A percentile compares a stretch with the other conserved stretches of the same genome.
Evolutionary conservation across 2,113 vertebrate genomes (phyloP).

Genomic region (Protomyctophum bolini): DNA sequence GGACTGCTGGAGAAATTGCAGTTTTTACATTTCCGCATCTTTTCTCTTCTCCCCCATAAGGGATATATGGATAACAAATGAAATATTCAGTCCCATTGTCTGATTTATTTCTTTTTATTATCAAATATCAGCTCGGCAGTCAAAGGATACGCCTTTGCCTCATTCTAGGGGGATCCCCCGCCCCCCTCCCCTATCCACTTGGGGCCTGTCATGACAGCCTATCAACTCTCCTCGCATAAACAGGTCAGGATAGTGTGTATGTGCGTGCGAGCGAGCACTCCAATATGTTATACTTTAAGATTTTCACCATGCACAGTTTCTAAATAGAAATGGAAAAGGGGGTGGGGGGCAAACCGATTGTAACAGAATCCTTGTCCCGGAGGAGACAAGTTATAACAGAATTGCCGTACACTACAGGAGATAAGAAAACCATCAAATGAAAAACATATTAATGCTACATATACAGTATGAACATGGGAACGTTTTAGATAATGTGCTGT

Average conservation of each 20-base stretch:
- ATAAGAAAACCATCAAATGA: constrained; percentile 38
- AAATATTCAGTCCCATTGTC: constrained; percentile 84
- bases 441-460: constrained; percentile 42
- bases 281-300: constrained; percentile 77
- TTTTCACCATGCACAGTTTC: constrained; percentile 64
- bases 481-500: constrained; percentile 47
- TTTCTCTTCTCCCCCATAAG: constrained; percentile 78
- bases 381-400: constrained; percentile 1
- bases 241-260: constrained; percentile 72
- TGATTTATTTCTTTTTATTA: constrained; percentile 86
- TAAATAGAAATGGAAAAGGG: constrained; percentile 70
- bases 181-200: constrained; percentile 60
- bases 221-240: constrained; percentile 80
- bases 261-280: constrained; percentile 40
- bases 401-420: neutral
- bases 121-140: constrained; percentile 79
- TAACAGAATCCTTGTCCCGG: constrained; percentile 25
- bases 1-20: constrained; percentile 78
- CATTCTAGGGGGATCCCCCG: constrained; percentile 51
- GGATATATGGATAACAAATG: constrained; percentile 87
- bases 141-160: constrained; percentile 71
- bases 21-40: constrained; percentile 82
- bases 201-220: constrained; percentile 75
- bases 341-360: constrained; percentile 44
- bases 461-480: constrained; percentile 13